Evolutionary conservation across 2,113 vertebrate species (phyloP).

Genomic region (Perccottus glenii): DNA sequence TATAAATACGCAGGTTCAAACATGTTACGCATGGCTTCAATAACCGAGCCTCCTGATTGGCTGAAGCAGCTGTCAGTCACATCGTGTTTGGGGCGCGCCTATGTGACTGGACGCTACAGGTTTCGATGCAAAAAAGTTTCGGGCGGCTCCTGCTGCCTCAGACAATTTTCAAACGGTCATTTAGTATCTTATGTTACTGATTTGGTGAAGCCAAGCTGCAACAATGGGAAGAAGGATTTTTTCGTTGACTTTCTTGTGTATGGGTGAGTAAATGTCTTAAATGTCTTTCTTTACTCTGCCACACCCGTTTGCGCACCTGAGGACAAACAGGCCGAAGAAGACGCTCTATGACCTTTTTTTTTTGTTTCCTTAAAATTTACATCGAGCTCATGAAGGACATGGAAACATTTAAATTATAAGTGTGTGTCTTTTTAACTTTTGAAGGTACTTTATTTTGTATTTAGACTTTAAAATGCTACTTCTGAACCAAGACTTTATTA

Average conservation of each 20-base stretch:
- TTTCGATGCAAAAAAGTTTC: constrained; percentile 17
- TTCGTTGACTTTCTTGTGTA: constrained; percentile 14
- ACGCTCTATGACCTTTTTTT: background rate
- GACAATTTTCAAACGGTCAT: background rate
- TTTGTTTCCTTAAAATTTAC: background rate
- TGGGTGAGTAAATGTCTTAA: constrained; percentile 54
- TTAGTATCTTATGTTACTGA: background rate
- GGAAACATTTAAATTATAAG: too few relatives aligned
- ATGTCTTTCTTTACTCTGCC: constrained; percentile 13
- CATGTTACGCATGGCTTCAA: constrained; percentile 21
- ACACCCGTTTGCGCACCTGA: constrained; percentile 52
- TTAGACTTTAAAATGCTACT: too few relatives aligned
- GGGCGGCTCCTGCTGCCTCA: background rate
- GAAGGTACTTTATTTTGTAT: too few relatives aligned
- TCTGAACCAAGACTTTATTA: too few relatives aligned
- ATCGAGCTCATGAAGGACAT: background rate
- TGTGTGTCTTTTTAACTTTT: too few relatives aligned
- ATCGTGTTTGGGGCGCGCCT: background rate
- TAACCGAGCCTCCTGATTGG: constrained; percentile 57
- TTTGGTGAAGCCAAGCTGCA: too few relatives aligned
- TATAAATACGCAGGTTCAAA: constrained; percentile 30
- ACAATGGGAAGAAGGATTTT: constrained; percentile 26
- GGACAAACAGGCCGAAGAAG: background rate
- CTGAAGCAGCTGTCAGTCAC: constrained; percentile 30
- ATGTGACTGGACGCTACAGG: background rate